Percentiles rank a stretch among this genome's conserved stretches.
These are phyloP conservation scores for Bradypodion ventrale DNA, from an alignment of 2,797 vertebrate genomes.

Conservation along the genomic window DNA sequence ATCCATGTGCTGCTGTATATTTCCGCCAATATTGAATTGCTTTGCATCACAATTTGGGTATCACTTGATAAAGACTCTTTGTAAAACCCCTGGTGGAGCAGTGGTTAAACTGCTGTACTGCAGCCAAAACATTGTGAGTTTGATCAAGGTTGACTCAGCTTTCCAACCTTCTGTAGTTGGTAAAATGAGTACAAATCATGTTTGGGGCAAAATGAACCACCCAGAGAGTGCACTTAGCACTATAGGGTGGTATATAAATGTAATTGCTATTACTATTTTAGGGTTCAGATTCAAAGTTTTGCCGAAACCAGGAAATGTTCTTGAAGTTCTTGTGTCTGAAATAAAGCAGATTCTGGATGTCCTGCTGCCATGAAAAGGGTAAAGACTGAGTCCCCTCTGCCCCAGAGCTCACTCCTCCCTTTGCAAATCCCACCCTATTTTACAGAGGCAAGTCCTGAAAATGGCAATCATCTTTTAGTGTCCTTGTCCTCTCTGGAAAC, in stretches of 20 bases:
- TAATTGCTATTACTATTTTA: too few species aligned
- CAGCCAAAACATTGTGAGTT: too few species aligned
- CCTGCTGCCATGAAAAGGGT: slow-evolving; percentile 42
- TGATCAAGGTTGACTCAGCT: too few species aligned
- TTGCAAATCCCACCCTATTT: slow-evolving; percentile 22
- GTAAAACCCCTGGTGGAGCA: too few species aligned
- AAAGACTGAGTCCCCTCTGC: slow-evolving; percentile 36
- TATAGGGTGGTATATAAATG: too few species aligned
- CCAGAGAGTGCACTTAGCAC: too few species aligned
- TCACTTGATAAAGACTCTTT: neutral
- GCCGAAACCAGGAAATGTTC: neutral
- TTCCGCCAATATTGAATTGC: neutral
- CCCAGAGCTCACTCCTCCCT: slow-evolving; percentile 22
- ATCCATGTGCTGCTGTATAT: neutral
- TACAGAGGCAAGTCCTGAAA: slow-evolving; percentile 29
- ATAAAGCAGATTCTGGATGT: slow-evolving; percentile 26
- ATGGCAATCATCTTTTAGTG: slow-evolving; percentile 17
- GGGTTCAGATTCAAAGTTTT: neutral
- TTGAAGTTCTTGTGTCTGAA: slow-evolving; percentile 17
- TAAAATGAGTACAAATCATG: too few species aligned
- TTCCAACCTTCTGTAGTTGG: too few species aligned
- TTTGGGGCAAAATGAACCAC: too few species aligned
- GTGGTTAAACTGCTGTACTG: too few species aligned
- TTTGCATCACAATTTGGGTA: neutral
- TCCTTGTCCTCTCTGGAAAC: slow-evolving; percentile 38